These are phyloP conservation scores for Choreutis nemorana DNA, from an alignment of 2,888 invertebrate species.

Conservation along the genomic window DNA sequence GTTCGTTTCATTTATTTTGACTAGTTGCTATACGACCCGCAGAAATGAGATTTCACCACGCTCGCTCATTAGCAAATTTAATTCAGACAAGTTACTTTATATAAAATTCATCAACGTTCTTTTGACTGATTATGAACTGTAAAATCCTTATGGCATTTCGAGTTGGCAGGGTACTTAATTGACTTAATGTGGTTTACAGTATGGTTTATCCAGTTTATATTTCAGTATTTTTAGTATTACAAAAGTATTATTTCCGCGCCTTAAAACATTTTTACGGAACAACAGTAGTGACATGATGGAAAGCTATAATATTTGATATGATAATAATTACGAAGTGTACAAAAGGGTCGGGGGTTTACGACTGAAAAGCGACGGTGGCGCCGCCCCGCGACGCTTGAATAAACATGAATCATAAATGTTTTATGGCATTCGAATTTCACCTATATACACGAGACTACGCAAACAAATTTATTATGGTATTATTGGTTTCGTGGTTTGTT, in stretches of 20 bases:
- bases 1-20: slow-evolving; percentile 31
- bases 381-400: slow-evolving; percentile 24
- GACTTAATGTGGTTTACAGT: background rate
- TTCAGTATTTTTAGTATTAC: background rate
- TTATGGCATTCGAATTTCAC: slow-evolving; percentile 20
- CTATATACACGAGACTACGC: too few species aligned
- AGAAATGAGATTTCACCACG: slow-evolving; percentile 11
- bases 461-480: too few species aligned
- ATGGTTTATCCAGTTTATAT: background rate
- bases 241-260: too few species aligned
- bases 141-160: too few species aligned
- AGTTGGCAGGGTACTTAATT: too few species aligned
- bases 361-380: slow-evolving; percentile 24
- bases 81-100: background rate
- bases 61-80: background rate
- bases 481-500: too few species aligned
- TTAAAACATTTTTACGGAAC: too few species aligned
- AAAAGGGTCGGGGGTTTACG: slow-evolving; percentile 19
- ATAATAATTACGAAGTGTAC: slow-evolving; percentile 18
- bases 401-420: slow-evolving; percentile 40
- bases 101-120: background rate
- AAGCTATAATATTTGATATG: too few species aligned
- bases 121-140: background rate
- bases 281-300: too few species aligned
- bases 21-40: slow-evolving; percentile 14